Base-by-base conservation (phyloP, 53 echinoderm and acorn worm genomes). In the Astropecten irregularis region DNA sequence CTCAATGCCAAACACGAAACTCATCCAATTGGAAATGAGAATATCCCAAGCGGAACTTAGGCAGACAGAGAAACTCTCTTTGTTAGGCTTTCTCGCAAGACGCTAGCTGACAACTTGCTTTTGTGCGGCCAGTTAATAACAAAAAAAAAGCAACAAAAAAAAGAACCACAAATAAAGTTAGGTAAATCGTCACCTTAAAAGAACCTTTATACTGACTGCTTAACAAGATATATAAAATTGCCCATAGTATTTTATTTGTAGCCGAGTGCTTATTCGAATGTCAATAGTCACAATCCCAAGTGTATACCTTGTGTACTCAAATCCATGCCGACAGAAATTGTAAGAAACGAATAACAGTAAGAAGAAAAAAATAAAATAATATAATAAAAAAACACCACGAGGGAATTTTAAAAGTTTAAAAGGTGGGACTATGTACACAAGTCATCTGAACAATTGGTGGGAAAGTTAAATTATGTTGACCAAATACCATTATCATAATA, bases 161-260 rank as follows among this genome's bases (percentile, higher is more conserved):
- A 40, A 74, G 61, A 79, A 44, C 47, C 61, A 79, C 79, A 79
- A 79, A 79, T 79, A 79, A 79, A 79, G 79, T 60, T 79, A 61
- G 79, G 30, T 62, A 62, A 62, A 79, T 79, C 61, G 48, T 60
- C 79, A 28, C 61, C 40, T 62, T 62, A 62, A 29, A 29, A 18
- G 28, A 8, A 2, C 31, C 31, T 66, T 40, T 3, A 21, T 23
- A 34, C 36, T 20, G 7, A 64, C n/a, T 64, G 7, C 6, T 19
- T 53, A 14, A 51, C 71, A 51, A 46, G 46, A 39, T 62, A 27
- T 79, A 27, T 23, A 79, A 79, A 47, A 79, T 4, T 27, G 32
- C 30, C 32, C 30, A 54, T 19, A 13, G 59, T 58, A 58, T 58
- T 58, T 3, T 27, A 14, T 29, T 9, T 14, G 47, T 9, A 16